A percentile compares a stretch with the other conserved stretches of the same genome.
Evolutionary conservation across 1,140 invertebrate species (phyloP).

Genomic region (Eriocheir sinensis): DNA sequence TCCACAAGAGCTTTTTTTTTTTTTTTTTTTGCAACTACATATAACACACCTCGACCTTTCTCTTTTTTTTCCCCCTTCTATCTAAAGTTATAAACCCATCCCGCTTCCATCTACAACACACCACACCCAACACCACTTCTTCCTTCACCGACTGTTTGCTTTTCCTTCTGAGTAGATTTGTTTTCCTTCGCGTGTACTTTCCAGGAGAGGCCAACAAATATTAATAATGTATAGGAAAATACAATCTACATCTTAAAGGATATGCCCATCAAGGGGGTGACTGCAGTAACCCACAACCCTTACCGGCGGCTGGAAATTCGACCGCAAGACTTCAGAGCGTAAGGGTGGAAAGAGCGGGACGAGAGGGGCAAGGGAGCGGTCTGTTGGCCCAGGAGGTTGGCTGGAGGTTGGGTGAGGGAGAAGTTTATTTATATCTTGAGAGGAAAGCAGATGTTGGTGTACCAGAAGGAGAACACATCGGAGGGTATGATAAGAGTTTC

Average conservation of each 20-base stretch:
- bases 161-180: neutral
- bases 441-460: conserved; percentile 3
- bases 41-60: too few relatives aligned
- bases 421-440: neutral
- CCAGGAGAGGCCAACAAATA: neutral
- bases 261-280: neutral
- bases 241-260: conserved; percentile 7
- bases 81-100: neutral
- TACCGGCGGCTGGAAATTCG: neutral
- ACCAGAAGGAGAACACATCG: neutral
- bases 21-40: too few relatives aligned
- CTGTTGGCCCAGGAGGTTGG: neutral
- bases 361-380: neutral
- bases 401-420: neutral
- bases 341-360: neutral
- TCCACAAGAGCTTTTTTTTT: too few relatives aligned
- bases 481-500: too few relatives aligned
- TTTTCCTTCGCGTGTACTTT: conserved; percentile 6
- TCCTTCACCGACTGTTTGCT: neutral
- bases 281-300: neutral
- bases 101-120: neutral
- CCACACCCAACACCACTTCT: neutral
- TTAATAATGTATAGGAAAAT: neutral
- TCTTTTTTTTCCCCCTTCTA: too few relatives aligned
- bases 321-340: neutral